Percentiles rank a stretch among this genome's conserved stretches.
Conservation (phyloP, 2,113 vertebrate genomes). For the Passer montanus region DNA sequence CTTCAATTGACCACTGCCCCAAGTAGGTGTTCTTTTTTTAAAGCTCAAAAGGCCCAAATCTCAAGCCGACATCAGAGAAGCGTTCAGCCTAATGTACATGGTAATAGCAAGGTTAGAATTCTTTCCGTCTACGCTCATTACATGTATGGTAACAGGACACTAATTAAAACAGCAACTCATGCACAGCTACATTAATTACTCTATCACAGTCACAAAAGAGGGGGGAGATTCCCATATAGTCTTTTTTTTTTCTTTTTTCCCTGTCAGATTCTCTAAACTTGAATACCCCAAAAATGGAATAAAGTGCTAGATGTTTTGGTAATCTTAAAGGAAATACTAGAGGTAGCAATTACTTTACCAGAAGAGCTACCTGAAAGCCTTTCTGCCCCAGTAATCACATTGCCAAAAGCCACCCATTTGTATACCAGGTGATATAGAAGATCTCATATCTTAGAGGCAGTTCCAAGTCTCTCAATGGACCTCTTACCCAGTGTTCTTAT, state of each 20-base stretch:
- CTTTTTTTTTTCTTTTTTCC: not conserved
- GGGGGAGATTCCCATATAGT: not conserved
- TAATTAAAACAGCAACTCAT: not conserved
- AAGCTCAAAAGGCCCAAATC: not conserved
- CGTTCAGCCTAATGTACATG: not conserved
- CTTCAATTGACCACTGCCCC: not conserved
- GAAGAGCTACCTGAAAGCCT: not conserved
- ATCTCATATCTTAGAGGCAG: not conserved
- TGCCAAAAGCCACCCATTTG: not conserved
- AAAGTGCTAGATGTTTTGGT: not conserved
- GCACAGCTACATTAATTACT: not conserved
- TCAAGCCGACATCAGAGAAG: not conserved
- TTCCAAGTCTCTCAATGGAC: not conserved
- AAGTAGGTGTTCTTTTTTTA: not conserved
- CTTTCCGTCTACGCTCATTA: not conserved
- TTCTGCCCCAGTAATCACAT: not conserved
- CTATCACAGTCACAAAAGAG: not conserved
- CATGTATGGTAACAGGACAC: not conserved
- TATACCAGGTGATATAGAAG: not conserved
- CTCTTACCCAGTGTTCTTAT: not conserved
- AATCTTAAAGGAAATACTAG: not conserved
- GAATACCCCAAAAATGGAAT: not conserved
- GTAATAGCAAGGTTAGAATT: not conserved
- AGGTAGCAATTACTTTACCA: not conserved
- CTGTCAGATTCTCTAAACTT: not conserved